phyloP scores from a whole-genome alignment of 2,888 invertebrate species.

The Mylabris sibirica region DNA sequence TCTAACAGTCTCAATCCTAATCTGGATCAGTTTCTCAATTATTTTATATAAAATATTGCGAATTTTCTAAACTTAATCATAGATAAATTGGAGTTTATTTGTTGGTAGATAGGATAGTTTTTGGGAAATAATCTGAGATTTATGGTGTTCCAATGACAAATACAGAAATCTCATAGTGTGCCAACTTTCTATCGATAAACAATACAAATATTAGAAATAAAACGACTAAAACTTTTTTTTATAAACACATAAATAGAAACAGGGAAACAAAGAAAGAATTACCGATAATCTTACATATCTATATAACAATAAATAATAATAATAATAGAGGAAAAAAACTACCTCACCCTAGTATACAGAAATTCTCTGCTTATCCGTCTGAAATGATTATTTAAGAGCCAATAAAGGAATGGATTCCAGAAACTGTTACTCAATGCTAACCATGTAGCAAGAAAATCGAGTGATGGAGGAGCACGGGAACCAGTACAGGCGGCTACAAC shows the following conservation, averaged over 20 bases:
- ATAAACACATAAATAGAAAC: background rate
- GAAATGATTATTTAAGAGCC: conserved; percentile 87
- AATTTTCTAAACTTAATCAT: too few species aligned
- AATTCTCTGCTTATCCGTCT: conserved; percentile 80
- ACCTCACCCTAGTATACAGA: conserved; percentile 74
- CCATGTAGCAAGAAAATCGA: conserved; percentile 89
- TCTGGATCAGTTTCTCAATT: too few species aligned
- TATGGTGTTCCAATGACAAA: background rate
- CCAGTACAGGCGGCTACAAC: conserved; percentile 90
- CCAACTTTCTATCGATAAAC: conserved; percentile 2
- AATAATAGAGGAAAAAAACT: background rate
- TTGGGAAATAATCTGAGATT: background rate
- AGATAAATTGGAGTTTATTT: too few species aligned
- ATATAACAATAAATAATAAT: background rate
- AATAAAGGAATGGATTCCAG: conserved; percentile 90
- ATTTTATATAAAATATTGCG: too few species aligned
- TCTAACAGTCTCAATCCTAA: too few species aligned
- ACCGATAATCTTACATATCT: background rate
- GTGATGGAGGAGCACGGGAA: conserved; percentile 78
- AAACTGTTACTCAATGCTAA: conserved; percentile 86
- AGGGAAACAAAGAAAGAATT: background rate
- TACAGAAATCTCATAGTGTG: too few species aligned
- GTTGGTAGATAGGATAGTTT: background rate
- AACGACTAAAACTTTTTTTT: background rate
- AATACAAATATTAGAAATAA: background rate